Conservation (phyloP, 2,888 invertebrate species). For the Sarcophaga carnaria region DNA sequence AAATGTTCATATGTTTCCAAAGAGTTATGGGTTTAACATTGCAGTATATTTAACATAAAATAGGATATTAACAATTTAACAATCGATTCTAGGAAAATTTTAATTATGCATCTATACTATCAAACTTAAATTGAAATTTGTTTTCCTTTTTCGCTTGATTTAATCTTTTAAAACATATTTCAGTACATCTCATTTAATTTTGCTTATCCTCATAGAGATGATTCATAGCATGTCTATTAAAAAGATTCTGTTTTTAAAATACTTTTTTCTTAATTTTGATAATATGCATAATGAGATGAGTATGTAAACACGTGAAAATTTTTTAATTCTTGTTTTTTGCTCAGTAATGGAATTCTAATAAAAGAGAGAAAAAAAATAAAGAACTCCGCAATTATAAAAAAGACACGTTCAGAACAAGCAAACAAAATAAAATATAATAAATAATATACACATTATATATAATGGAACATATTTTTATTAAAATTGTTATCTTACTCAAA, state of each 20-base stretch:
- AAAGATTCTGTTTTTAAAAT: neutral
- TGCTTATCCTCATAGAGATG: neutral
- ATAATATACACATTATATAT: neutral
- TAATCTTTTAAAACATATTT: too few species aligned
- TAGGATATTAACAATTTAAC: too few species aligned
- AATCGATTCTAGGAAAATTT: too few species aligned
- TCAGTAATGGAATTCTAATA: neutral
- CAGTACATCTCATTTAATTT: too few species aligned
- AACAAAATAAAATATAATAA: constrained; percentile 1
- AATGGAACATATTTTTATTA: neutral
- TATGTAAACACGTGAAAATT: constrained; percentile 24
- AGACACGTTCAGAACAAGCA: neutral
- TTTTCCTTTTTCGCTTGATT: too few species aligned
- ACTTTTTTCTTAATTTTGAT: neutral
- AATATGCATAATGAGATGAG: neutral
- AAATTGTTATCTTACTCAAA: neutral
- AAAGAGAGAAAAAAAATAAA: neutral
- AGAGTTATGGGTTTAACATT: too few species aligned
- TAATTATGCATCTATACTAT: too few species aligned
- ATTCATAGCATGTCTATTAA: neutral
- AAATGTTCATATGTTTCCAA: too few species aligned
- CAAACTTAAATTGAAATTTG: too few species aligned
- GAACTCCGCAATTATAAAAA: constrained; percentile 1
- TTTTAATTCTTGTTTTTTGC: neutral
- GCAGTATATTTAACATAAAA: too few species aligned